Evolutionary conservation across 1,140 invertebrate genomes (phyloP), one percentile per base, ranked within the genome.

Genomic region (Sarcophaga bullata): DNA sequence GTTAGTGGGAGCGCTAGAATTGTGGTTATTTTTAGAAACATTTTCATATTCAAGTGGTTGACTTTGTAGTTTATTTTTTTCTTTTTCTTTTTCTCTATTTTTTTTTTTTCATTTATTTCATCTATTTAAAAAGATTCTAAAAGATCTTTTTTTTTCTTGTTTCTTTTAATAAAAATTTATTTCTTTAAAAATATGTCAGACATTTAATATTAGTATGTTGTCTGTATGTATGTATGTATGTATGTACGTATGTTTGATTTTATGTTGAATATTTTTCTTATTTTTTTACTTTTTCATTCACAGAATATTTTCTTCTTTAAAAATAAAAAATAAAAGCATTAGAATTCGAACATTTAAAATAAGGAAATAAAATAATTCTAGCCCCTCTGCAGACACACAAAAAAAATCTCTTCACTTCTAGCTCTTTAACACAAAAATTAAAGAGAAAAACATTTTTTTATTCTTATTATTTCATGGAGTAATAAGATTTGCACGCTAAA

Each of bases 1-100:
- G 75, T 78, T 78, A 78, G 84, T 89, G 86, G 85, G 86, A 87
- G 85, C 86, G 85, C 84, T 86, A 86, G 84, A 86, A 86, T 85
- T 86, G 78, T 82, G 75, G 81, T 87, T 89, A 89, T 88, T 90
- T 86, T 84, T 90, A 90, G 87, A 85, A 82, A 84, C 54, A 84
- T 85, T 83, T 86, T 83, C 84, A 86, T 83, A 87, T 85, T 88
- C 87, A 88, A 85, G 88, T 87, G 87, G 88, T 89, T 88, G 88
- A 78, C 75, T 78, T 78, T 78, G 75, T 15, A 10, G 19, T 76
- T 48, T 76, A n/a, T 68, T 10, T 78, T 50, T 37, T 78, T 50
- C 4, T 19, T 75, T n/a, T 78, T 76, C 47, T 75, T 1, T 19
- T 52, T 78, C 8, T 19, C 19, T 25, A 7, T 68, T n/a, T n/a